phyloP scores from a whole-genome alignment of 2,888 invertebrate species.

The Nesidiocoris tenuis region DNA sequence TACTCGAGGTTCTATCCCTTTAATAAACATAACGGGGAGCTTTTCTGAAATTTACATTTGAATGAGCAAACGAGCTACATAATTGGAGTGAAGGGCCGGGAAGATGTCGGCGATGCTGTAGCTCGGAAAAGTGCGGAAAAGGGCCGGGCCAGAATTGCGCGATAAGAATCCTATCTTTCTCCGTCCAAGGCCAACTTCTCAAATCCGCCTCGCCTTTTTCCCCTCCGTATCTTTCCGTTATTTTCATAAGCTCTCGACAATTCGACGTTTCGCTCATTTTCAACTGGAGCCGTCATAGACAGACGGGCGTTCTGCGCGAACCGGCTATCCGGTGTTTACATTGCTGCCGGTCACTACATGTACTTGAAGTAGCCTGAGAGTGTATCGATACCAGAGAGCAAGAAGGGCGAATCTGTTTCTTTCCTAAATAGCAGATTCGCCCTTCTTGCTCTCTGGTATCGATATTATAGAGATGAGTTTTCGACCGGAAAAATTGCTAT shows the following conservation, averaged over 20 bases:
- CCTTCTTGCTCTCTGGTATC: too few relatives aligned
- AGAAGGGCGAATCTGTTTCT: too few relatives aligned
- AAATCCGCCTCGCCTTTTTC: background rate
- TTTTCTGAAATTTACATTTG: constrained; percentile 38
- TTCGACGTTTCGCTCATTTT: too few relatives aligned
- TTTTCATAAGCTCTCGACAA: background rate
- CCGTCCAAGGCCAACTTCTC: background rate
- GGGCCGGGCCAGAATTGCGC: background rate
- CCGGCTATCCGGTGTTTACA: too few relatives aligned
- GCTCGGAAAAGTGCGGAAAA: background rate
- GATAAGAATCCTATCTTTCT: background rate
- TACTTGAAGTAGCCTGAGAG: too few relatives aligned
- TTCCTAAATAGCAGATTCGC: too few relatives aligned
- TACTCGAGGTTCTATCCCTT: constrained; percentile 5
- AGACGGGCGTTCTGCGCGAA: too few relatives aligned
- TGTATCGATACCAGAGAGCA: too few relatives aligned
- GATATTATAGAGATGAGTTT: too few relatives aligned
- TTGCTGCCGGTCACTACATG: too few relatives aligned
- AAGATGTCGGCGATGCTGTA: background rate
- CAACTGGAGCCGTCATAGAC: too few relatives aligned
- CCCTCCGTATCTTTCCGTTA: background rate
- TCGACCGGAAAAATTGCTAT: too few relatives aligned
- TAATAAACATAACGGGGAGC: constrained; percentile 40
- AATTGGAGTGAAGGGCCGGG: constrained; percentile 30
- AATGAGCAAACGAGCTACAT: constrained; percentile 40